Evolutionary conservation across 64 coral and sea anemone genomes (phyloP).

Genomic region (Dendronephthya gigantea): DNA sequence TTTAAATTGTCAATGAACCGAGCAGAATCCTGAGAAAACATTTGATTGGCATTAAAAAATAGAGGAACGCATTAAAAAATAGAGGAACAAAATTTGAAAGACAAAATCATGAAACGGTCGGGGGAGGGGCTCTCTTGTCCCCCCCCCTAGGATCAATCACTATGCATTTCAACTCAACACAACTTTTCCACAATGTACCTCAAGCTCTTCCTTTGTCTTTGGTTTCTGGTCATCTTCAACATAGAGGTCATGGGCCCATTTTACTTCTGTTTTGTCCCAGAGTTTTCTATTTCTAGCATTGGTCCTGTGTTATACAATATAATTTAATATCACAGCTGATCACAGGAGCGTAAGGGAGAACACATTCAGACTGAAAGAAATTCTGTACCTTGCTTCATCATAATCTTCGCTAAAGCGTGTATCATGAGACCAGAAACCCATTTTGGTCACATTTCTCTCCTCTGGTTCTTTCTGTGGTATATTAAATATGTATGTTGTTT

Average conservation of each 20-base stretch:
- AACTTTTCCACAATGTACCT: neutral
- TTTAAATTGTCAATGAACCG: neutral
- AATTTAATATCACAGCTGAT: too few species aligned
- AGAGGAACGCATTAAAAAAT: neutral
- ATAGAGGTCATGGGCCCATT: neutral
- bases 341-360: too few species aligned
- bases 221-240: neutral
- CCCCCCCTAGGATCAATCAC: too few species aligned
- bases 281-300: neutral
- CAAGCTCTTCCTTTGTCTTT: neutral
- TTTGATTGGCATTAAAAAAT: neutral
- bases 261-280: neutral
- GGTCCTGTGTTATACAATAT: neutral
- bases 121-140: too few species aligned
- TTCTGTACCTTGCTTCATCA: too few species aligned
- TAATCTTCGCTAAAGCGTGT: too few species aligned
- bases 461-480: too few species aligned
- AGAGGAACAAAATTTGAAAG: neutral
- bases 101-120: neutral
- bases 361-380: too few species aligned
- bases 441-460: too few species aligned
- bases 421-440: too few species aligned
- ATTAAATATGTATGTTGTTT: too few species aligned
- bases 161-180: too few species aligned
- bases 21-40: neutral